A percentile compares a stretch with the other conserved stretches of the same genome.
Conservation (phyloP, 2,113 vertebrate species). For the Alligator sinensis region DNA sequence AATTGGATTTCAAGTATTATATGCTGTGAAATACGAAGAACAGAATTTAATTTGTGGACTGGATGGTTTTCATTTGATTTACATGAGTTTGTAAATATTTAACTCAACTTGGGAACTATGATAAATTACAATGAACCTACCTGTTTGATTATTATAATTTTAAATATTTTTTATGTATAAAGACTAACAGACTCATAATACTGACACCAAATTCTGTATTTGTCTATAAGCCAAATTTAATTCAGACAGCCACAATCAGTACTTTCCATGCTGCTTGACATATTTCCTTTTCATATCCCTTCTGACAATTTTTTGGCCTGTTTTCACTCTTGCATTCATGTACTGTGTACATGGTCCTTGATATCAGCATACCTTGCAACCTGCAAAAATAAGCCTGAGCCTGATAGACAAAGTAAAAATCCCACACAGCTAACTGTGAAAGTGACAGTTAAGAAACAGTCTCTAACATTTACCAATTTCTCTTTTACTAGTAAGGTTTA, state of each 20-base stretch:
- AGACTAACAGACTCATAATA: slow-evolving; percentile 13
- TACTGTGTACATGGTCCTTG: neutral
- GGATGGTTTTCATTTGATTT: neutral
- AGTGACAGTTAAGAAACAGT: neutral
- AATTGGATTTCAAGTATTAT: neutral
- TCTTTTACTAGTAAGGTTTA: neutral
- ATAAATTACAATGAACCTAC: slow-evolving; percentile 43
- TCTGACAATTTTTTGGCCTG: slow-evolving; percentile 3
- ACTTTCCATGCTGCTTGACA: slow-evolving; percentile 21
- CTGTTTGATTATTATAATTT: neutral
- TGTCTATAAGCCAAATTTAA: slow-evolving; percentile 28
- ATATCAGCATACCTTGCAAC: neutral
- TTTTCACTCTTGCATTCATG: neutral
- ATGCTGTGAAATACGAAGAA: slow-evolving; percentile 20
- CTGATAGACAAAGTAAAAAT: neutral
- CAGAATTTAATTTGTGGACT: neutral
- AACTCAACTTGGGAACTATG: slow-evolving; percentile 38
- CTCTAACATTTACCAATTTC: neutral
- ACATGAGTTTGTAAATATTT: slow-evolving; percentile 8
- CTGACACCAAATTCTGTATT: slow-evolving; percentile 36
- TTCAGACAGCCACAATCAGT: slow-evolving; percentile 12
- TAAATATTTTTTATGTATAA: slow-evolving; percentile 25
- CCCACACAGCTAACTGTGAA: neutral
- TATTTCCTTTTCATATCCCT: neutral
- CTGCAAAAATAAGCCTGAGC: neutral